phyloP scores from a whole-genome alignment of 2,888 invertebrate genomes.

The Andrena dorsata region DNA sequence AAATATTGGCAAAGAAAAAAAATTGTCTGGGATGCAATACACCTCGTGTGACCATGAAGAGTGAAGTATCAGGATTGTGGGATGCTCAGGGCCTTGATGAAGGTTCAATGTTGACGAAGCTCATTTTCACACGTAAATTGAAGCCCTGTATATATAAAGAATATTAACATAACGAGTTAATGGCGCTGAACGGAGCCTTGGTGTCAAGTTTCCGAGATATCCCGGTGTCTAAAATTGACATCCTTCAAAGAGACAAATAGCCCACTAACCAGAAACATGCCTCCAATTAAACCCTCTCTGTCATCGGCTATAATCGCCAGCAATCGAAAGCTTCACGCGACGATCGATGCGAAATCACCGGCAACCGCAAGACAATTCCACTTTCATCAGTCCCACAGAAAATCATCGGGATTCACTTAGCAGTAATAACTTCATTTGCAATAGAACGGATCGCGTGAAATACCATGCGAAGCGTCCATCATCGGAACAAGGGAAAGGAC shows the following conservation, averaged over 20 bases:
- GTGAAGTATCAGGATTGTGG: too few species aligned
- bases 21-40: too few species aligned
- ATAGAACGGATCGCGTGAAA: constrained; percentile 23
- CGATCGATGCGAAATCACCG: neutral
- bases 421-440: constrained; percentile 17
- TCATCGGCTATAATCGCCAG: neutral
- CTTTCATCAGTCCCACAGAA: constrained; percentile 5
- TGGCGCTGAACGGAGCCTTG: too few species aligned
- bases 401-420: neutral
- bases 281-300: neutral
- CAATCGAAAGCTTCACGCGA: neutral
- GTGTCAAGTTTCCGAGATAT: neutral
- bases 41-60: too few species aligned
- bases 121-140: too few species aligned
- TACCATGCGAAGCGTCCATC: constrained; percentile 24
- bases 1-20: too few species aligned
- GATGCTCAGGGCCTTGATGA: too few species aligned
- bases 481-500: constrained; percentile 10
- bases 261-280: constrained; percentile 3
- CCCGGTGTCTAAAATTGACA: neutral
- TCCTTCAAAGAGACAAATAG: neutral
- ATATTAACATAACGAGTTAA: too few species aligned
- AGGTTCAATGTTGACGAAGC: too few species aligned
- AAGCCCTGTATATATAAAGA: too few species aligned
- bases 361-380: neutral